A percentile compares a stretch with the other conserved stretches of the same genome.
These are phyloP conservation scores for Porphyrio hochstetteri DNA, from an alignment of 2,113 vertebrate species.

Conservation along the genomic window DNA sequence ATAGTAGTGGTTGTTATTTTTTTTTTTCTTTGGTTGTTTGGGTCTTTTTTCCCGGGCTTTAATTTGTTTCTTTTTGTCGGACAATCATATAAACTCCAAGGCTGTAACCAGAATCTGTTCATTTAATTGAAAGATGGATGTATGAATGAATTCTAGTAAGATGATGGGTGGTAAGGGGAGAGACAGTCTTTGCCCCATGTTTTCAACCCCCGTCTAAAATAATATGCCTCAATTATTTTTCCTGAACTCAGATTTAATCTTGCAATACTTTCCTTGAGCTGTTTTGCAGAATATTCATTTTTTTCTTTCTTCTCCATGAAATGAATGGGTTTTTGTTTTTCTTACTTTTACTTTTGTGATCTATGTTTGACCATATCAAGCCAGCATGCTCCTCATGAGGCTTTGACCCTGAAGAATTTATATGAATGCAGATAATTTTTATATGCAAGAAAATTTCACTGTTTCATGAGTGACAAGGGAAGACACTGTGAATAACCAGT, in stretches of 20 bases:
- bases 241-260: not conserved
- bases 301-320: not conserved
- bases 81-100: not conserved
- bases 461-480: not conserved
- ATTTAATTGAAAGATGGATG: not conserved
- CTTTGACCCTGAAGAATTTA: not conserved
- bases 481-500: not conserved
- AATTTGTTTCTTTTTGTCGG: not conserved
- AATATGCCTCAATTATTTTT: not conserved
- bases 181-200: not conserved
- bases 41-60: not conserved
- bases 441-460: not conserved
- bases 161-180: rapidly evolving
- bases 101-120: not conserved
- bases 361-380: not conserved
- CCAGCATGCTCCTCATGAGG: not conserved
- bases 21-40: not conserved
- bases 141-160: not conserved
- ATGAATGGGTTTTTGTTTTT: not conserved
- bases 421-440: not conserved
- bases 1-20: not conserved
- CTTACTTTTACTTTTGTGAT: not conserved
- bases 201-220: not conserved
- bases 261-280: not conserved
- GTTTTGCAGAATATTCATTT: not conserved